These are phyloP conservation scores for Meloe dianella DNA, from an alignment of 2,888 invertebrate species.

Conservation along the genomic window DNA sequence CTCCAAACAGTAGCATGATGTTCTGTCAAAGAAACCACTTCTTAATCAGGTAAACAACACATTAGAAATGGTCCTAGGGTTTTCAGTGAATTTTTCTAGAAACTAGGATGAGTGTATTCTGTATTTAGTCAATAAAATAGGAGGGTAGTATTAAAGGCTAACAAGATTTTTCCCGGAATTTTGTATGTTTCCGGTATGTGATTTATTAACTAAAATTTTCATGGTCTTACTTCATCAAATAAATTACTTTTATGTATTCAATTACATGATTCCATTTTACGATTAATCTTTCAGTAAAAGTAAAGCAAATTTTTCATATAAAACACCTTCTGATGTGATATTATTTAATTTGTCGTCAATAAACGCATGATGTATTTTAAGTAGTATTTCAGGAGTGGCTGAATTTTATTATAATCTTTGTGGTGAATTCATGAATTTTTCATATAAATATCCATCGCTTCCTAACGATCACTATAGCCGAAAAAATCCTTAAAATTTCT, in stretches of 20 bases:
- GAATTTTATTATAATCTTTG: conserved; percentile 22
- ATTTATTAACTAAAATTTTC: not conserved
- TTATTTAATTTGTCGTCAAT: conserved; percentile 19
- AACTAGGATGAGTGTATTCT: conserved; percentile 1
- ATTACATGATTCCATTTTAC: not conserved
- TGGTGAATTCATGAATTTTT: conserved; percentile 25
- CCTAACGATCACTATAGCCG: conserved; percentile 6
- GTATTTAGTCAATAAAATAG: conserved; percentile 8
- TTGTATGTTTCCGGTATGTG: not conserved
- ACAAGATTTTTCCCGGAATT: conserved; percentile 8
- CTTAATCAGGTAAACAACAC: conserved; percentile 14
- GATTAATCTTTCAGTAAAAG: not conserved
- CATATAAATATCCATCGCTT: conserved; percentile 15
- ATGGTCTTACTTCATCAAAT: not conserved
- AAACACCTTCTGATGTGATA: not conserved
- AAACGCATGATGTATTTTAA: conserved; percentile 12
- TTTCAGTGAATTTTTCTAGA: conserved; percentile 6
- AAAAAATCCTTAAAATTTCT: conserved; percentile 6
- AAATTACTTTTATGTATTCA: not conserved
- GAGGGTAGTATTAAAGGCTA: not conserved
- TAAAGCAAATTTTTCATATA: conserved; percentile 3
- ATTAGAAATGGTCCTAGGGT: not conserved
- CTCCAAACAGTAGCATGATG: not conserved
- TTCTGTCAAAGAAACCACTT: not conserved
- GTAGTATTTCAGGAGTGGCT: conserved; percentile 10